Evolutionary conservation across 2,797 vertebrate genomes (phyloP), one percentile per base, ranked within the genome.

Genomic region (Eulemur rubriventer): DNA sequence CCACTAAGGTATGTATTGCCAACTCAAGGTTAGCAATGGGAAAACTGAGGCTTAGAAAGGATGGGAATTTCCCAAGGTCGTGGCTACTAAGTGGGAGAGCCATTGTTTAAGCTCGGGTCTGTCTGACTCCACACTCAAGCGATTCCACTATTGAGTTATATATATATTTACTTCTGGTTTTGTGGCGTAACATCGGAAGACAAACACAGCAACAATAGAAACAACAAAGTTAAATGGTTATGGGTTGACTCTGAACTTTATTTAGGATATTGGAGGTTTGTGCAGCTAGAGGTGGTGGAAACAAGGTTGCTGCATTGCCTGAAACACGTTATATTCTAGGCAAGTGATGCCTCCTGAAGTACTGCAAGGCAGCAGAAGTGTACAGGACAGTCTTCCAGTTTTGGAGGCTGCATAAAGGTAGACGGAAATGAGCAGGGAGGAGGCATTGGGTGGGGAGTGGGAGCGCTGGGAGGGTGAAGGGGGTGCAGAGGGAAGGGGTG

Each of bases 401-500:
- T 38, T n/a, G 76, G 35, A 76, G 57, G 55, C 50, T 82, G 33
- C 4, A 0, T 30, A 30, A 55, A 84, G 28, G 46, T 55, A 63
- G 41, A 65, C 9, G 50, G 80, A 67, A 46, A 63, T 1, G 13
- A 76, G 38, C 10, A 17, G 7, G 7, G 16, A 79, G 22, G 18
- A 78, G 22, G 12, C 2, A 5, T 1, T 26, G 10, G 33, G 0
- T 1, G 9, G 55, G 2, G 24, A 22, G 55, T 26, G 55, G 55
- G 24, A 0, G 24, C 1, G 6, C 24, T 26, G 55, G 55, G 9
- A 4, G 55, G 55, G 22, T 57, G 55, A 24, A 24, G 55, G 22
- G 22, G 9, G 24, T 57, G 22, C 0, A 4, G 55, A 57, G 9
- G 55, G 14, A 4, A 28, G 52, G 20, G 12, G 13, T 9, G 22